Conservation (phyloP, 2,888 invertebrate species). For the Adela reaumurella region DNA sequence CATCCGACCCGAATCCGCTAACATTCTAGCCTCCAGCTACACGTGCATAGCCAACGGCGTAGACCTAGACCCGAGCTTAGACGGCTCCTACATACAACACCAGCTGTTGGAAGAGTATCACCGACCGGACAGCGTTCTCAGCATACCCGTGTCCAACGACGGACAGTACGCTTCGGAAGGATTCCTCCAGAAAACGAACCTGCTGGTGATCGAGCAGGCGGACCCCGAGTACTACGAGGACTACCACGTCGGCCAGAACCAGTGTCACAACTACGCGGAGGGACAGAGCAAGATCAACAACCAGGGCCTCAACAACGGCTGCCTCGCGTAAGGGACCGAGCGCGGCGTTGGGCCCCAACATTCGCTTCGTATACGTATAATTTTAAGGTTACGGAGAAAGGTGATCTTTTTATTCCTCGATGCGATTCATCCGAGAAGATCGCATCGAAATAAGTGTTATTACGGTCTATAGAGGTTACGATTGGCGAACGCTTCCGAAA, state of each 20-base stretch:
- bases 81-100: constrained; percentile 34
- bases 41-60: constrained; percentile 40
- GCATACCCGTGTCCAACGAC: constrained; percentile 29
- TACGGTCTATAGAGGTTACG: not conserved
- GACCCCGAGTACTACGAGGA: constrained; percentile 53
- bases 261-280: constrained; percentile 55
- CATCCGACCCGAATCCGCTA: constrained; percentile 50
- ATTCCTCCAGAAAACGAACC: constrained; percentile 38
- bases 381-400: not conserved
- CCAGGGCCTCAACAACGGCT: constrained; percentile 57
- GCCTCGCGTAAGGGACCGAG: constrained; percentile 54
- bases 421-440: not conserved
- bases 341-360: not conserved
- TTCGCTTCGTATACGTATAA: not conserved
- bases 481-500: not conserved
- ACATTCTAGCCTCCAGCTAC: constrained; percentile 43
- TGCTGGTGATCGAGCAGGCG: constrained; percentile 50
- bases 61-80: constrained; percentile 38
- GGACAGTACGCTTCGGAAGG: constrained; percentile 43
- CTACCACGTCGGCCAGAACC: constrained; percentile 39
- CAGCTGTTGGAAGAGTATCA: constrained; percentile 41
- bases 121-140: constrained; percentile 44
- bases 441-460: not conserved
- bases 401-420: not conserved
- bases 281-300: constrained; percentile 47